Base-by-base conservation (phyloP, 2,113 vertebrate species). In the Pseudopipra pipra region DNA sequence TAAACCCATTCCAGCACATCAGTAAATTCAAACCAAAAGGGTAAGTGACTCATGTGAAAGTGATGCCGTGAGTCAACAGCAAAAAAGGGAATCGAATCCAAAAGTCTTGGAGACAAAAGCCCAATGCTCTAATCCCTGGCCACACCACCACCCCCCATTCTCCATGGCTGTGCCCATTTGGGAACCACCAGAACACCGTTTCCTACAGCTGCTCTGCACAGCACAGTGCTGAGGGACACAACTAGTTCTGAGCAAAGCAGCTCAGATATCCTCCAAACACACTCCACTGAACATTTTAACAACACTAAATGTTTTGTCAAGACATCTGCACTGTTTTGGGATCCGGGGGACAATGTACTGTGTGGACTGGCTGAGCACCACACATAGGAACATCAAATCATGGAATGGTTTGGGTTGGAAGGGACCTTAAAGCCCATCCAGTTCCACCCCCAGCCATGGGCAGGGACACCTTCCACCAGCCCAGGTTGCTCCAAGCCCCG, bases 51-150 rank as follows among this genome's bases (percentile, higher is more conserved):
- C 65, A 82, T 43, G 56, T 39, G 44, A 41, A 81, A 49, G 68
- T 1, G 21, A 71, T 23, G n/a, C 0, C 0, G 28, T 61, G 52
- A 85, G 59, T 62, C 54, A 67, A 62, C 0, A 1, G 41, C 54
- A 77, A 35, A 81, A 56, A 33, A 7, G 35, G 25, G 59, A 67
- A 71, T 1, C 28, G 35, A 76, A 56, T 51, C 56, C 18, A 11
- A 5, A 33, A 61, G 62, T n/a, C 41, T 20, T 49, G 62, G 55
- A 61, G 24, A 55, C 47, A 90, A 67, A 82, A 73, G 35, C 11
- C 33, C 25, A 7, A 1, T 54, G 30, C 22, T 84, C 23, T 70
- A 28, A 47, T 3, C 25, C 39, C 30, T 52, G 19, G 22, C 16
- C 61, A 61, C 22, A 5, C 17, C n/a, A 39, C 16, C 33, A 49